These are phyloP conservation scores for Heliconius charithonia DNA, from an alignment of 2,888 invertebrate species.

Conservation along the genomic window DNA sequence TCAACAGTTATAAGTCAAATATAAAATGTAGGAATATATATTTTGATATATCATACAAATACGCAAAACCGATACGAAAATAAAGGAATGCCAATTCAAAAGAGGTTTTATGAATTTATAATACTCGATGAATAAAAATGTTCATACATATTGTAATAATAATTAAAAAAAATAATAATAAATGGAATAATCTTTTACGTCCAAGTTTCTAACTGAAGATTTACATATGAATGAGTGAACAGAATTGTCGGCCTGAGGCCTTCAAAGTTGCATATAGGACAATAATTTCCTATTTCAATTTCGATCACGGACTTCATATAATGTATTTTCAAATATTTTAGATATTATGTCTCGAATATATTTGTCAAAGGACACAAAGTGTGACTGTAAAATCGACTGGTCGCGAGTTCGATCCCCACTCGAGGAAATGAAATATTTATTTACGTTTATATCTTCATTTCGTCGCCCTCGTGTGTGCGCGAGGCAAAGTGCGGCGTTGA, in stretches of 20 bases:
- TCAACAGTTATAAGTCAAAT: too few relatives aligned
- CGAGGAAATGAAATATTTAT: too few relatives aligned
- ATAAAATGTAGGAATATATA: background rate
- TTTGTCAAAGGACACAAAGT: too few relatives aligned
- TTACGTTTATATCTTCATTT: too few relatives aligned
- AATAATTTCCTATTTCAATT: constrained; percentile 10
- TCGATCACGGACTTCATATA: background rate
- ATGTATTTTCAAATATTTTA: background rate
- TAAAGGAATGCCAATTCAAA: background rate
- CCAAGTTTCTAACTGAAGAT: background rate
- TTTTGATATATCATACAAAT: background rate
- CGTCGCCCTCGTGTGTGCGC: too few relatives aligned
- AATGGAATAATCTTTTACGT: background rate
- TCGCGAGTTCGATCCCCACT: too few relatives aligned
- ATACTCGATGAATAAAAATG: background rate
- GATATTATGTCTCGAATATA: background rate
- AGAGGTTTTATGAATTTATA: background rate
- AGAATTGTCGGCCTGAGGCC: constrained; percentile 6
- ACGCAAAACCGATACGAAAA: background rate
- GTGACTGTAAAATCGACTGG: too few relatives aligned
- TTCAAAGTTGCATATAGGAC: background rate
- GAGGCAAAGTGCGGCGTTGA: too few relatives aligned
- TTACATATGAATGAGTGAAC: constrained; percentile 9
- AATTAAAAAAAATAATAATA: background rate
- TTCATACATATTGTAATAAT: background rate